phyloP scores from a whole-genome alignment of 1,140 invertebrate species.

The Aphidius ervi region DNA sequence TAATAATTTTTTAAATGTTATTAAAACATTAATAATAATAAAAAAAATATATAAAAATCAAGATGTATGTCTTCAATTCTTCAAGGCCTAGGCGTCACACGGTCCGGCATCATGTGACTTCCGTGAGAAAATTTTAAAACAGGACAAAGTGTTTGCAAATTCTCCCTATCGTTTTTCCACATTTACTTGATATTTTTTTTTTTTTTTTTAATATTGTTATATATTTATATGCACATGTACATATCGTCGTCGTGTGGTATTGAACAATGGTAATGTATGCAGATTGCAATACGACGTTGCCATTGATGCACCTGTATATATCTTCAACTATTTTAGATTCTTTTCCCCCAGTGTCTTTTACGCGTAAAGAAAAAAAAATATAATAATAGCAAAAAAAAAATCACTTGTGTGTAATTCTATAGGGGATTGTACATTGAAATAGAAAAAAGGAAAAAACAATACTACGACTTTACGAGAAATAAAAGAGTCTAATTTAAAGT shows the following conservation, averaged over 20 bases:
- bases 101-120: slow-evolving; percentile 32
- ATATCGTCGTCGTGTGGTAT: slow-evolving; percentile 18
- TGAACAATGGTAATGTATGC: slow-evolving; percentile 44
- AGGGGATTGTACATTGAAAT: no score
- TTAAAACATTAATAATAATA: no score
- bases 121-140: slow-evolving; percentile 41
- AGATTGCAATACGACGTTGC: slow-evolving; percentile 42
- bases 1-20: no score
- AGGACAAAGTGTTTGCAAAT: slow-evolving; percentile 30
- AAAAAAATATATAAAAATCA: no score
- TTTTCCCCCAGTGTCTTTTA: background rate
- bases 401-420: background rate
- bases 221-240: background rate
- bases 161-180: background rate
- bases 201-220: slow-evolving; percentile 8
- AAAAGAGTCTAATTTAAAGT: no score
- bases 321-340: slow-evolving; percentile 29
- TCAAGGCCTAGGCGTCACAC: slow-evolving; percentile 18
- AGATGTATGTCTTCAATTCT: slow-evolving; percentile 11
- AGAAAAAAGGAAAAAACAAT: no score
- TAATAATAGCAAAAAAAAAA: background rate
- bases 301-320: slow-evolving; percentile 47
- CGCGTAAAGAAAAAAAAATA: background rate
- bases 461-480: no score
- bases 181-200: slow-evolving; percentile 11